Evolutionary conservation across 1,140 invertebrate genomes (phyloP).

Genomic region (Aphelinus certus): DNA sequence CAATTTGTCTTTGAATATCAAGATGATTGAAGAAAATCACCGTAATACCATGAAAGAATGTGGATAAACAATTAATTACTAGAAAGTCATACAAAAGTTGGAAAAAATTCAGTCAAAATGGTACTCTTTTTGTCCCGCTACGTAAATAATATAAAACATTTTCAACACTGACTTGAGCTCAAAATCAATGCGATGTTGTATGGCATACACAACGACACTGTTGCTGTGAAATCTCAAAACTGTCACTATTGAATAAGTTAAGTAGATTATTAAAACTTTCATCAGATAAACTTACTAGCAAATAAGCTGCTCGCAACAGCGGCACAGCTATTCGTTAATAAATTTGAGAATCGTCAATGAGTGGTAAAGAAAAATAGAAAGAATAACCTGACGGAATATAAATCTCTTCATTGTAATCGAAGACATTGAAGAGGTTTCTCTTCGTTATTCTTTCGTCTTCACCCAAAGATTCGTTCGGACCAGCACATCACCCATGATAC

Average conservation of each 20-base stretch:
- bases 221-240: constrained; percentile 13
- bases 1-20: constrained; percentile 31
- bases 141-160: constrained; percentile 31
- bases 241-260: constrained; percentile 24
- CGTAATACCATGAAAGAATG: constrained; percentile 26
- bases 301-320: constrained; percentile 20
- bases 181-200: constrained; percentile 26
- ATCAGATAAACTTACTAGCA: constrained; percentile 5
- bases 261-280: constrained; percentile 21
- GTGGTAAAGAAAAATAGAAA: constrained; percentile 15
- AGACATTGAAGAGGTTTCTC: constrained; percentile 4
- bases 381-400: constrained; percentile 1
- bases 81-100: constrained; percentile 25
- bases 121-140: constrained; percentile 23
- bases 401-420: constrained; percentile 21
- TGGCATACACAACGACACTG: constrained; percentile 25
- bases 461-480: too few relatives aligned
- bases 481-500: too few relatives aligned
- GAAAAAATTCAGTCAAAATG: constrained; percentile 30
- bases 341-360: constrained; percentile 22
- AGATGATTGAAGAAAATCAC: constrained; percentile 28
- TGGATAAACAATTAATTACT: constrained; percentile 10
- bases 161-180: constrained; percentile 13
- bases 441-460: background rate
- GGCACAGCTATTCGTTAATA: constrained; percentile 11